Conservation (phyloP, 2,888 invertebrate species). For the Orchesellides sinensis region DNA sequence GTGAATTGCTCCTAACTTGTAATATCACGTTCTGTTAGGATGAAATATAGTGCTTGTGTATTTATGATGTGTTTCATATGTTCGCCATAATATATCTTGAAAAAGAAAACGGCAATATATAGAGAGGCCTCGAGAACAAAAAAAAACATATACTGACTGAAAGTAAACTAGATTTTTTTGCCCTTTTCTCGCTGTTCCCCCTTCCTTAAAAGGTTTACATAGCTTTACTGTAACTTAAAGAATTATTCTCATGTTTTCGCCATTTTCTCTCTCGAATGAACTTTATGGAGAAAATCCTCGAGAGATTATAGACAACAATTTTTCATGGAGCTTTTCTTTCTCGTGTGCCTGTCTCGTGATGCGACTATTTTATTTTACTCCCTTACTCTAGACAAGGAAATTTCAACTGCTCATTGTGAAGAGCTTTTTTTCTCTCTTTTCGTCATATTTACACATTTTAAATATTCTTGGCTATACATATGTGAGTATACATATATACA, state of each 20-base stretch:
- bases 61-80: too few relatives aligned
- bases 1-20: slow-evolving; percentile 26
- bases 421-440: slow-evolving; percentile 28
- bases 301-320: slow-evolving; percentile 73
- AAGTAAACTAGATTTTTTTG: slow-evolving; percentile 60
- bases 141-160: not conserved
- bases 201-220: slow-evolving; percentile 39
- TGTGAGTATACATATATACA: not conserved
- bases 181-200: slow-evolving; percentile 16
- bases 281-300: slow-evolving; percentile 72
- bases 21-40: too few relatives aligned
- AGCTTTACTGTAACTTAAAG: slow-evolving; percentile 52
- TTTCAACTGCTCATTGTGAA: slow-evolving; percentile 7
- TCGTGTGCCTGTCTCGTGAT: slow-evolving; percentile 35
- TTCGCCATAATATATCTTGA: too few relatives aligned
- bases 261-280: slow-evolving; percentile 70
- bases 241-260: slow-evolving; percentile 69
- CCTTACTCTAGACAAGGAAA: slow-evolving; percentile 16
- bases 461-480: too few relatives aligned
- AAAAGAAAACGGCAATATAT: too few relatives aligned
- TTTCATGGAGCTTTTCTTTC: slow-evolving; percentile 68
- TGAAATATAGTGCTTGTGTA: too few relatives aligned
- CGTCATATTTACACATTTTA: slow-evolving; percentile 62
- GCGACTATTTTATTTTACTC: slow-evolving; percentile 24
- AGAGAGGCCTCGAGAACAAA: not conserved